These are phyloP conservation scores for Lagopus muta DNA, from an alignment of 2,113 vertebrate species.

Conservation along the genomic window DNA sequence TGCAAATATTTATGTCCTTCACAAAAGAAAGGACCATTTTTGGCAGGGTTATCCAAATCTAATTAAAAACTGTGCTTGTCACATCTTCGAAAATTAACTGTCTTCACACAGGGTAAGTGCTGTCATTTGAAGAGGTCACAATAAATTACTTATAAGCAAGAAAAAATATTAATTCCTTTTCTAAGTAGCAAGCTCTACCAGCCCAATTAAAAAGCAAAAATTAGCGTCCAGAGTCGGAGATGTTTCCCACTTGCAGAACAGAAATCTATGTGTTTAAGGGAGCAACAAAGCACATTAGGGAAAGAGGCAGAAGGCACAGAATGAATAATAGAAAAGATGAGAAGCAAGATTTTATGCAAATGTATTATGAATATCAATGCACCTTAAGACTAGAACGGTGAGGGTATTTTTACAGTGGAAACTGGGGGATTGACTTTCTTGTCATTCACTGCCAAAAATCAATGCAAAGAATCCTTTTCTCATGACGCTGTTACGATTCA, in stretches of 20 bases:
- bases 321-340: conserved; percentile 44
- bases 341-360: conserved; percentile 42
- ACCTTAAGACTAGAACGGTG: background rate
- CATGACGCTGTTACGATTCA: conserved; percentile 80
- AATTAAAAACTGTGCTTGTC: conserved; percentile 40
- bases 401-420: conserved; percentile 50
- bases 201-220: conserved; percentile 57
- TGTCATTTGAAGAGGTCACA: conserved; percentile 38
- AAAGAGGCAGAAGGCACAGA: conserved; percentile 26
- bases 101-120: conserved; percentile 18
- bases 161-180: background rate
- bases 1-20: background rate
- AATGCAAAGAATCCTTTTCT: conserved; percentile 78
- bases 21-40: background rate
- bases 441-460: conserved; percentile 78
- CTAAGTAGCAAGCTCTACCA: conserved; percentile 23
- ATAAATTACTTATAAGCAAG: conserved; percentile 39
- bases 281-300: background rate
- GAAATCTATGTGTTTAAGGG: conserved; percentile 33
- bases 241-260: conserved; percentile 28
- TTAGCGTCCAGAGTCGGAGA: conserved; percentile 19
- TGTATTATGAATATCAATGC: conserved; percentile 46
- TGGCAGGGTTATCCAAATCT: conserved; percentile 1
- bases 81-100: conserved; percentile 43
- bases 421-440: conserved; percentile 42